phyloP scores from a whole-genome alignment of 2,888 invertebrate species.

The Drosophila borealis region DNA sequence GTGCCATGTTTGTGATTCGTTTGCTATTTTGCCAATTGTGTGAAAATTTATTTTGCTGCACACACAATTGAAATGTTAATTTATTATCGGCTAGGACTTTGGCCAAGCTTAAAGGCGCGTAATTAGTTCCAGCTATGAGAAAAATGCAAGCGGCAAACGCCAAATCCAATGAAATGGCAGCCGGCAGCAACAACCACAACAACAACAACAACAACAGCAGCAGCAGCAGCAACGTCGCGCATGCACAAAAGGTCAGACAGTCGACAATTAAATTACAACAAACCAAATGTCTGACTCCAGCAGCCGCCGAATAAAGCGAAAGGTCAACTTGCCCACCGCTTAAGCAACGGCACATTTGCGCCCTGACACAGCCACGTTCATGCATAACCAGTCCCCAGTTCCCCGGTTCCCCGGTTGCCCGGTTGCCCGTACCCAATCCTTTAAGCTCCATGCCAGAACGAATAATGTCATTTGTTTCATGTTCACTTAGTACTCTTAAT shows the following conservation, averaged over 20 bases:
- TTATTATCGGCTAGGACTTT: slow-evolving; percentile 63
- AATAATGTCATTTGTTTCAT: slow-evolving; percentile 61
- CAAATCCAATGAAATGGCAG: slow-evolving; percentile 61
- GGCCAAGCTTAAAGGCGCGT: slow-evolving; percentile 36
- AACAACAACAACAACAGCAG: slow-evolving; percentile 6
- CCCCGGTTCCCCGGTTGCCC: neutral
- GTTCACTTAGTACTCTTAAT: slow-evolving; percentile 64
- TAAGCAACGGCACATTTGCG: slow-evolving; percentile 23
- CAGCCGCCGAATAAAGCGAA: slow-evolving; percentile 48
- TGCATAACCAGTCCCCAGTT: slow-evolving; percentile 2
- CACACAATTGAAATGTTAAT: slow-evolving; percentile 78
- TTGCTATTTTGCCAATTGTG: slow-evolving; percentile 62
- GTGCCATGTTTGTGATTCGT: slow-evolving; percentile 14
- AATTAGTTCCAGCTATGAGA: slow-evolving; percentile 56
- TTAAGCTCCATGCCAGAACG: slow-evolving; percentile 3
- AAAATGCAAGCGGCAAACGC: slow-evolving; percentile 6
- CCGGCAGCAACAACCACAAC: slow-evolving; percentile 7
- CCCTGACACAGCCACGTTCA: slow-evolving; percentile 4
- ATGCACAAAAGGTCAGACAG: slow-evolving; percentile 69
- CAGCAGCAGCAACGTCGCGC: slow-evolving; percentile 14
- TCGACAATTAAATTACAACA: slow-evolving; percentile 75
- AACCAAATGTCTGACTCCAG: slow-evolving; percentile 51
- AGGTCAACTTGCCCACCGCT: slow-evolving; percentile 47
- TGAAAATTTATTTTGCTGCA: slow-evolving; percentile 63
- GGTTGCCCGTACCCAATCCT: neutral